Evolutionary conservation across 2,113 vertebrate species (phyloP).

Genomic region (Otus sunia): DNA sequence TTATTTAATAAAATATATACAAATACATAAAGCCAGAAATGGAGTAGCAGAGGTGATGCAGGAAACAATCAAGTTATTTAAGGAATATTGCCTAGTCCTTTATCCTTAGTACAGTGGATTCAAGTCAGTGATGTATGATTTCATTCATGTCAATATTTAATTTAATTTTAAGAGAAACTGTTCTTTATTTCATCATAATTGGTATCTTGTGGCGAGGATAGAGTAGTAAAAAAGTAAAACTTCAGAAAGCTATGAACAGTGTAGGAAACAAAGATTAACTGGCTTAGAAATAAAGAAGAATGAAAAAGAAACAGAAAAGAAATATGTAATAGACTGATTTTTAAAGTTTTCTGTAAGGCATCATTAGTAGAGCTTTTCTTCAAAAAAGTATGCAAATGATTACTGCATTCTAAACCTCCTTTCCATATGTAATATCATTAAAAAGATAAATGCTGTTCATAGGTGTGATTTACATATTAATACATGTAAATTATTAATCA

Average conservation of each 20-base stretch:
- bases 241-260: neutral
- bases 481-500: neutral
- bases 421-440: neutral
- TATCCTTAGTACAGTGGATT: neutral
- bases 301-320: neutral
- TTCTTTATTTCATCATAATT: neutral
- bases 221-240: neutral
- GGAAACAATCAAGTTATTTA: neutral
- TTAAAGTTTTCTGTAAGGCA: neutral
- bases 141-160: neutral
- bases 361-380: neutral
- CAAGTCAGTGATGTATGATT: neutral
- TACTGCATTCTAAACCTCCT: neutral
- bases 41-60: neutral
- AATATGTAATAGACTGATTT: neutral
- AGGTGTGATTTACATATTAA: conserved; percentile 32
- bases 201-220: neutral
- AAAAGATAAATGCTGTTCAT: neutral
- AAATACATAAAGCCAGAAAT: neutral
- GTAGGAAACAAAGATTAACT: neutral
- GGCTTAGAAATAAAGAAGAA: neutral
- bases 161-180: neutral
- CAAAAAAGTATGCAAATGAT: neutral
- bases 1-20: neutral
- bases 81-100: neutral